These are phyloP conservation scores for Microplitis manilae DNA, from an alignment of 2,888 invertebrate genomes.

Conservation along the genomic window DNA sequence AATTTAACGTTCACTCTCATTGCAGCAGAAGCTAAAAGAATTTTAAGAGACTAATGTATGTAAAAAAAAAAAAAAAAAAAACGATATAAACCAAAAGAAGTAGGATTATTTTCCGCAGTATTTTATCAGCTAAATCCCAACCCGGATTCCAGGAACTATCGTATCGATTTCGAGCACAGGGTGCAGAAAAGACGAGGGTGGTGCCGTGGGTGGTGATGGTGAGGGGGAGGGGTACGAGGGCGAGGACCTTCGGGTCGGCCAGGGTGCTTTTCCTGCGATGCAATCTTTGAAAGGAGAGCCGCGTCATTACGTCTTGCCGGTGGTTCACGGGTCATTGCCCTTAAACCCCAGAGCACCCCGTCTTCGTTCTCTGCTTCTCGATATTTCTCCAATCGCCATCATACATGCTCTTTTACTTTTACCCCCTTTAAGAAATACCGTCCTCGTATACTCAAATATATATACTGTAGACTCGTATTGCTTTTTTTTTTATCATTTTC, in stretches of 20 bases:
- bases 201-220: conserved; percentile 46
- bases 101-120: conserved; percentile 56
- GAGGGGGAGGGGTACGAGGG: conserved; percentile 57
- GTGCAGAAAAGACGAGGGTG: conserved; percentile 13
- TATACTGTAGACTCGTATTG: conserved; percentile 42
- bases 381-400: conserved; percentile 54
- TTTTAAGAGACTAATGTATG: conserved; percentile 36
- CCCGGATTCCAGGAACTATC: conserved; percentile 63
- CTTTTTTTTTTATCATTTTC: conserved; percentile 51
- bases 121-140: conserved; percentile 63
- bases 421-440: conserved; percentile 28
- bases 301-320: conserved; percentile 70
- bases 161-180: conserved; percentile 61
- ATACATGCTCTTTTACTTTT: conserved; percentile 54
- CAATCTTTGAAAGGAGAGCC: conserved; percentile 72
- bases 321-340: conserved; percentile 71
- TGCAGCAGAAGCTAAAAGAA: background rate
- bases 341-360: conserved; percentile 51
- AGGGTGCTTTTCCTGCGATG: conserved; percentile 69
- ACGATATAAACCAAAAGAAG: background rate
- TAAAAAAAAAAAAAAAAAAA: background rate
- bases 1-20: too few species aligned
- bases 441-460: conserved; percentile 35
- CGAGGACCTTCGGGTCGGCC: conserved; percentile 43
- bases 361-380: conserved; percentile 44